Evolutionary conservation across 2,888 invertebrate genomes (phyloP).

Genomic region (Pseudococcus viburni): DNA sequence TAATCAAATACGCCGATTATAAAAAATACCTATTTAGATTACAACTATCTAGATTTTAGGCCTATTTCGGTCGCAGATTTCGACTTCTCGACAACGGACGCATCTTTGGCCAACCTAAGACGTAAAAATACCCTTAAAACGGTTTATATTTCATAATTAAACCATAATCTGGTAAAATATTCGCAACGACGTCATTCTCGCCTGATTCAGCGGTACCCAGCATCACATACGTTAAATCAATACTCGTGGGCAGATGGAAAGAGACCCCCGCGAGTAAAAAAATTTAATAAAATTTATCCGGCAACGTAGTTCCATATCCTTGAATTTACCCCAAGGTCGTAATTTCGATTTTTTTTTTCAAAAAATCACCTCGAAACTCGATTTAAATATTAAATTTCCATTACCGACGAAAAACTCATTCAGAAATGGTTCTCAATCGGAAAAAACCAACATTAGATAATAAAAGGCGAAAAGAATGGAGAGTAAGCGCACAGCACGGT

Average conservation of each 20-base stretch:
- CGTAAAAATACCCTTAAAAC: no score
- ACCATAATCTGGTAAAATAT: neutral
- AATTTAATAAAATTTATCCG: slow-evolving; percentile 40
- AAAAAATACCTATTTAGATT: no score
- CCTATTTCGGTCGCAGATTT: no score
- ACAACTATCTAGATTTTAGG: no score
- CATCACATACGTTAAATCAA: slow-evolving; percentile 29
- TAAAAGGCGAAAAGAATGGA: neutral
- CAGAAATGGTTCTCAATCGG: neutral
- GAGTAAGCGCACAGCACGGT: slow-evolving; percentile 35
- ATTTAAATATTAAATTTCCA: slow-evolving; percentile 2
- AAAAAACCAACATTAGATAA: neutral
- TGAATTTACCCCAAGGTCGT: slow-evolving; percentile 27
- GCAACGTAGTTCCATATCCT: slow-evolving; percentile 38
- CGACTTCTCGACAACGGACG: no score
- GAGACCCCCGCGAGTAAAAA: neutral
- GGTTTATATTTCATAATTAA: no score
- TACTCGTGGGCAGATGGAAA: slow-evolving; percentile 37
- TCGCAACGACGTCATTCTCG: neutral
- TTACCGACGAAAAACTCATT: neutral
- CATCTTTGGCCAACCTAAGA: no score
- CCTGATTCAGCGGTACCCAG: neutral
- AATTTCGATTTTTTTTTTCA: neutral
- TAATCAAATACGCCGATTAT: no score
- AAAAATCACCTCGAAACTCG: neutral